These are phyloP conservation scores for Rhizoglyphus robini DNA, from an alignment of 1,140 invertebrate genomes.

Conservation along the genomic window DNA sequence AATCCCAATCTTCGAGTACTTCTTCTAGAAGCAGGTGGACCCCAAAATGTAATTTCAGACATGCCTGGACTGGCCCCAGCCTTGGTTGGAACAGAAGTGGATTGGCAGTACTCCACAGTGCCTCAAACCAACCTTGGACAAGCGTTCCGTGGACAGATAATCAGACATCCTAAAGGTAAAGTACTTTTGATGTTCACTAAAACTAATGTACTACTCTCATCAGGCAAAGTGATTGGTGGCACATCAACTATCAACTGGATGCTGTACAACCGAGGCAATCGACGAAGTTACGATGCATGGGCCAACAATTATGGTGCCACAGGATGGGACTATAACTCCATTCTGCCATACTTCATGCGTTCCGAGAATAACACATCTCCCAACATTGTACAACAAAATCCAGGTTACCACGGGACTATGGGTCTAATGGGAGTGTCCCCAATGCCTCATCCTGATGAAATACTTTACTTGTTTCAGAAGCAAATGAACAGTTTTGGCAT, in stretches of 20 bases:
- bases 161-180: constrained; percentile 63
- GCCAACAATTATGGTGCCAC: constrained; percentile 65
- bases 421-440: constrained; percentile 73
- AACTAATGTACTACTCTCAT: no score
- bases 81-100: constrained; percentile 60
- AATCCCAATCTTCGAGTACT: constrained; percentile 43
- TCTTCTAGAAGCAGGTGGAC: constrained; percentile 73
- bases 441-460: constrained; percentile 57
- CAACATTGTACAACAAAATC: constrained; percentile 12
- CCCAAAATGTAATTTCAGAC: constrained; percentile 75
- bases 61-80: constrained; percentile 72
- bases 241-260: constrained; percentile 90
- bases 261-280: constrained; percentile 85
- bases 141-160: constrained; percentile 53
- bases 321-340: constrained; percentile 77
- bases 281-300: constrained; percentile 84
- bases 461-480: constrained; percentile 63
- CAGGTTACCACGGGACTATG: constrained; percentile 54
- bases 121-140: constrained; percentile 67
- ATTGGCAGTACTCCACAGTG: constrained; percentile 73
- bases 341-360: constrained; percentile 69
- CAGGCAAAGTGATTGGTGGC: constrained; percentile 43
- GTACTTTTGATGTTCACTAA: no score
- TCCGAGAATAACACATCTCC: constrained; percentile 51
- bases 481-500: constrained; percentile 65